Evolutionary conservation across 1,140 invertebrate species (phyloP), one percentile per base, ranked within the genome.

Genomic region (Sarcophaga bullata): DNA sequence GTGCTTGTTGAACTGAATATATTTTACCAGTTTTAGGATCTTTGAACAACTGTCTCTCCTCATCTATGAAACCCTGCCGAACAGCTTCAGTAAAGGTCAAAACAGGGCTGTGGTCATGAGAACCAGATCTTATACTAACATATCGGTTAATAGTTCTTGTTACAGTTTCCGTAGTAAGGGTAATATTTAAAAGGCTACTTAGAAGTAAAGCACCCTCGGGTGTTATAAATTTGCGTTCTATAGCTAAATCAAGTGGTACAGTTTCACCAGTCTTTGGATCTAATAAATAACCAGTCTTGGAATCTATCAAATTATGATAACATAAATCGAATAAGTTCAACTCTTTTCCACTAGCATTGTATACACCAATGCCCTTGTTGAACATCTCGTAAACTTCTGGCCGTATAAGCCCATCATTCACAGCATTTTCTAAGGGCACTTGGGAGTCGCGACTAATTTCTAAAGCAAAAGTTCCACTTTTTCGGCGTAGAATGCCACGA

Each of bases 241-340:
- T 95, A 52, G 97, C 97, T 87, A 96, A 94, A 86, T 97, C 94
- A 75, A 98, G 93, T 85, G 95, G 95, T 85, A 98, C 92, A 84
- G 94, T 92, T 89, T 94, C 94, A 84, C 94, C 94, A 46, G 93
- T 95, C 85, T 92, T 92, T 7, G 94, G 92, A 90, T 99, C 96
- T 78, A 96, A 90, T 73, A 99, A 91, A 87, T 97, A 94, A 11
- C 97, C 98, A 50, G 94, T 95, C 88, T 95, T 95, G 9, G 97
- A 94, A 90, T 98, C 96, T 25, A 99, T 91, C 85, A 95, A 91
- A 84, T 95, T 94, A 85, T 94, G 93, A 84, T 95, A 93, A 54
- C 98, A 96, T 15, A 97, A 95, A 90, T 98, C 95, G 76, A 98
- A 91, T 9, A 98, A 94, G 81, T 92, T 95, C 13, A 98, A 90